These are phyloP conservation scores for Hydractinia echinata DNA, from an alignment of 30 jellyfish, hydroid and myxozoan genomes.

Conservation along the genomic window DNA sequence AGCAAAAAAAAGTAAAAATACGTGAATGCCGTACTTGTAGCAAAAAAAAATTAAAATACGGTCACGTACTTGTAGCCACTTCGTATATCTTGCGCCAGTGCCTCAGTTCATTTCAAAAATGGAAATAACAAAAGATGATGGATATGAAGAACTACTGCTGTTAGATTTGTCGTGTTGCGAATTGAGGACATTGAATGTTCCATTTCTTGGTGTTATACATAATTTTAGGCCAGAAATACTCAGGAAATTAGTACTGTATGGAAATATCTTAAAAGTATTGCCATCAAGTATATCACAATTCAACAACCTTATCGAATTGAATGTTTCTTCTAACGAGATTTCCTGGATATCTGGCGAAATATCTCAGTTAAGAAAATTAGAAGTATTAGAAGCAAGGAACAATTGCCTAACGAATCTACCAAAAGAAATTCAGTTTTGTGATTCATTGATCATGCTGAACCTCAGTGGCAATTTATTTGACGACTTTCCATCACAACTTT, in stretches of 20 bases:
- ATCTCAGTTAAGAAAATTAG: conserved; percentile 46
- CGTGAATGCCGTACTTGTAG: no score
- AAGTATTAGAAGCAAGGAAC: conserved; percentile 64
- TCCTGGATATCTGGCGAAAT: conserved; percentile 93
- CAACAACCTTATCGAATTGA: conserved; percentile 64
- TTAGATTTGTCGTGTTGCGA: conserved; percentile 60
- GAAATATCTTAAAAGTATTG: conserved; percentile 62
- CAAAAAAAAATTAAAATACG: no score
- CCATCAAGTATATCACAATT: conserved; percentile 68
- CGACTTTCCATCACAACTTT: conserved; percentile 63
- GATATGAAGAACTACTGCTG: conserved; percentile 5
- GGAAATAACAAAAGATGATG: conserved; percentile 21
- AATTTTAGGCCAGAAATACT: conserved; percentile 42
- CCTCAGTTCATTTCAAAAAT: no score
- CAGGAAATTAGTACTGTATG: conserved; percentile 53
- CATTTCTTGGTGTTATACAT: conserved; percentile 29
- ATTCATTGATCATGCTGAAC: conserved; percentile 55
- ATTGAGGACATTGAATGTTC: conserved; percentile 49
- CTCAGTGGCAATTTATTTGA: conserved; percentile 77
- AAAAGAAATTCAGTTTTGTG: conserved; percentile 57
- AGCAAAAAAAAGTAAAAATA: no score
- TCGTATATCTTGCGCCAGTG: no score
- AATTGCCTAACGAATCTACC: conserved; percentile 72
- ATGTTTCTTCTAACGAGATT: conserved; percentile 79
- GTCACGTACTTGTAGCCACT: no score